phyloP scores from a whole-genome alignment of 92 coral and sea anemone genomes.

The Umimayanthus kanabou region DNA sequence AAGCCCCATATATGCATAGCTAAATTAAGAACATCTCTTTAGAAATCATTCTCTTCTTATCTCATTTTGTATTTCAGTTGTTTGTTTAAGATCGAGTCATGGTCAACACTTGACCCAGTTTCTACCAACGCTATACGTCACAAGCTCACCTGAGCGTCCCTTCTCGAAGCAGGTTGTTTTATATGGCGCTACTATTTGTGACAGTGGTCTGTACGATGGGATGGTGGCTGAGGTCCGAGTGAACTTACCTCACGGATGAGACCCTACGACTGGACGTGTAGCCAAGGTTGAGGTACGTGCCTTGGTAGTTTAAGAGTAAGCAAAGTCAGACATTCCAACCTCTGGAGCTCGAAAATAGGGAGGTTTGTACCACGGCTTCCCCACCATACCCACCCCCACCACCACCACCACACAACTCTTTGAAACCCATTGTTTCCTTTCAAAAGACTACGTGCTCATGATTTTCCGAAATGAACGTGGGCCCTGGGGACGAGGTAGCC shows the following conservation, averaged over 20 bases:
- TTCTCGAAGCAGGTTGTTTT: constrained; percentile 45
- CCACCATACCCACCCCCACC: no score
- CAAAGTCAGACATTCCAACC: no score
- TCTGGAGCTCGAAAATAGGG: no score
- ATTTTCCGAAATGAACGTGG: no score
- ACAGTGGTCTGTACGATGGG: constrained; percentile 51
- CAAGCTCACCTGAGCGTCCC: constrained; percentile 58
- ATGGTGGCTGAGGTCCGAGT: constrained; percentile 51
- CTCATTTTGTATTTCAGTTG: neutral
- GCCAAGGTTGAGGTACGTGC: constrained; percentile 64
- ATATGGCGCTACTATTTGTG: constrained; percentile 77
- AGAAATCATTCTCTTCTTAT: neutral
- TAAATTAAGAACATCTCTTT: no score
- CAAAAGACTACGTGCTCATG: no score
- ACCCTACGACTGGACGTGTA: constrained; percentile 42
- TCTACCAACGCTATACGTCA: constrained; percentile 72
- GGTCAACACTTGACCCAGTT: constrained; percentile 22
- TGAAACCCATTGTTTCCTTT: no score
- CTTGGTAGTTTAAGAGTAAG: neutral
- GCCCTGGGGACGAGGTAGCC: no score
- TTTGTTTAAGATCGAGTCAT: neutral
- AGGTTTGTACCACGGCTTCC: no score
- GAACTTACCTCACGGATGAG: constrained; percentile 73
- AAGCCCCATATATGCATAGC: no score
- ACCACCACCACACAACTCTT: no score